phyloP scores from a whole-genome alignment of 2,113 vertebrate species.

The Dipodomys ordii region DNA sequence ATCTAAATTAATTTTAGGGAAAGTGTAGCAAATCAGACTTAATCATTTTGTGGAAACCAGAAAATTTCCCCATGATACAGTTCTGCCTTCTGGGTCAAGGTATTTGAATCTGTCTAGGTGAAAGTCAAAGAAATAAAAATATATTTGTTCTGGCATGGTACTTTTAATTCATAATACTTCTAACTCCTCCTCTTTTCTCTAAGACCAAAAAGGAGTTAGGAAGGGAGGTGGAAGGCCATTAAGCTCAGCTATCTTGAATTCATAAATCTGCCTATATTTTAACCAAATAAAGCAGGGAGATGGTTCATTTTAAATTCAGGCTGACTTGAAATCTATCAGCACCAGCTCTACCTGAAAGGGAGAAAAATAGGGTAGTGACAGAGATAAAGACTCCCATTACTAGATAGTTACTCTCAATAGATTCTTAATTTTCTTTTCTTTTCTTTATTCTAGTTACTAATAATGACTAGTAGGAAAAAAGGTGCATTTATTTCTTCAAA shows the following conservation, averaged over 20 bases:
- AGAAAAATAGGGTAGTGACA: not conserved
- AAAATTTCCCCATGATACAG: not conserved
- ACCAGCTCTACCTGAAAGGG: not conserved
- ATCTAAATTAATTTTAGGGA: not conserved
- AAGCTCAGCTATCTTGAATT: not conserved
- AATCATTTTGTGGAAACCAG: conserved; percentile 24
- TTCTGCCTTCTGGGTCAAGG: not conserved
- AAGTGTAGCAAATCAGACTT: not conserved
- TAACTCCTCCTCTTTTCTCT: not conserved
- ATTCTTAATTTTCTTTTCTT: not conserved
- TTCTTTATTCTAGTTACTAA: not conserved
- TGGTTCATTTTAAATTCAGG: not conserved
- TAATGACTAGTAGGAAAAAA: not conserved
- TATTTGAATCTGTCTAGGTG: not conserved
- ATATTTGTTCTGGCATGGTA: not conserved
- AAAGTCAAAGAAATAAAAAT: not conserved
- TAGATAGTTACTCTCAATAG: not conserved
- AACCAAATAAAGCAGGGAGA: not conserved
- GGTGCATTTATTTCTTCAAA: not conserved
- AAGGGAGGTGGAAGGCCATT: not conserved
- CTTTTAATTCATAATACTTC: not conserved
- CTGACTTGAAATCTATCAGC: not conserved
- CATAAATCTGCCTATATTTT: not conserved
- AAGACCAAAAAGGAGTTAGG: not conserved
- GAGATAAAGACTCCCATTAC: not conserved